A percentile compares a stretch with the other conserved stretches of the same genome.
Conservation (phyloP, 1,140 invertebrate genomes). For the Orius laevigatus region DNA sequence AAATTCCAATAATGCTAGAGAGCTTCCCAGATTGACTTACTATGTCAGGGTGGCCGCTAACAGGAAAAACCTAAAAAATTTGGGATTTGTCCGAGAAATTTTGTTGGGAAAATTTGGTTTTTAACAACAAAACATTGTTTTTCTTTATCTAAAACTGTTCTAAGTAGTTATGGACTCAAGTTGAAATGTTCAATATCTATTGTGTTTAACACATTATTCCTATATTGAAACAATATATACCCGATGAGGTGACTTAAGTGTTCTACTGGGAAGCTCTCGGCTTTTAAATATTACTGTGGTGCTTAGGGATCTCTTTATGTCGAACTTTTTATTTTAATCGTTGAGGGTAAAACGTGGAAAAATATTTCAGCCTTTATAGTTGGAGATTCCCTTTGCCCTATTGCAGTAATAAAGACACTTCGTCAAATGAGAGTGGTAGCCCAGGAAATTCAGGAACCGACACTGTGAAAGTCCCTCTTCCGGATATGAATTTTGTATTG, state of each 20-base stretch:
- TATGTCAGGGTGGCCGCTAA: too few species aligned
- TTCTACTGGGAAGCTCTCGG: not conserved
- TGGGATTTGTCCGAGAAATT: not conserved
- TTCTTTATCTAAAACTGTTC: too few species aligned
- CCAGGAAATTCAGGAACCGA: conserved; percentile 51
- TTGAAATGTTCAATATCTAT: too few species aligned
- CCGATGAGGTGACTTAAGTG: not conserved
- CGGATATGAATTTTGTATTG: conserved; percentile 49
- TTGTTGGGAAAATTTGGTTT: not conserved
- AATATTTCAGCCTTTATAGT: conserved; percentile 68
- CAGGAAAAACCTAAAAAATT: too few species aligned
- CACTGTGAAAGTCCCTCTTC: conserved; percentile 55
- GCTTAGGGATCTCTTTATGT: conserved; percentile 1
- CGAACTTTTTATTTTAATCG: conserved; percentile 20
- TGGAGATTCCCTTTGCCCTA: conserved; percentile 84
- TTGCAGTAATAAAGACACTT: conserved; percentile 47
- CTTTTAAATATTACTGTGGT: conserved; percentile 9
- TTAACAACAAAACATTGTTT: not conserved
- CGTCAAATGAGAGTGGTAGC: conserved; percentile 18
- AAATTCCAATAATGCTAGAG: too few species aligned
- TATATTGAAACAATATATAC: not conserved
- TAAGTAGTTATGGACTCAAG: too few species aligned
- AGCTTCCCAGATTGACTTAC: not conserved
- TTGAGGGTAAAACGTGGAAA: conserved; percentile 16
- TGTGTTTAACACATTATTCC: not conserved